phyloP scores from a whole-genome alignment of 1,140 invertebrate genomes.

The Rhopalosiphum maidis region DNA sequence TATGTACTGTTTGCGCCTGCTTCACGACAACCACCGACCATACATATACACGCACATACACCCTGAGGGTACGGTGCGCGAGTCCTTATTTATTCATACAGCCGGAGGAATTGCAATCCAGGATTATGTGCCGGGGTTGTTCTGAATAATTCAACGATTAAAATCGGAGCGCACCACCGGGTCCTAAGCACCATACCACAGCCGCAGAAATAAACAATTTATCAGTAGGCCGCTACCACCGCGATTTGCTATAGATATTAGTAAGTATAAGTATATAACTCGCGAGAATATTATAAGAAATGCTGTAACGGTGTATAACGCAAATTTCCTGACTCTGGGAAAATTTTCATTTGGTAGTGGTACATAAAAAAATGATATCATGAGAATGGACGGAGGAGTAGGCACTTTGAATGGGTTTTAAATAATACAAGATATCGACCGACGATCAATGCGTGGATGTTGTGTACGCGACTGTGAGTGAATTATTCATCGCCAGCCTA shows the following conservation, averaged over 20 bases:
- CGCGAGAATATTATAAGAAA: neutral
- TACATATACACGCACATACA: neutral
- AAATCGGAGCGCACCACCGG: constrained; percentile 41
- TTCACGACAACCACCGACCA: neutral
- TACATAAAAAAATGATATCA: neutral
- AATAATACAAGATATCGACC: constrained; percentile 28
- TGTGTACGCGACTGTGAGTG: neutral
- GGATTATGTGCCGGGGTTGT: constrained; percentile 47
- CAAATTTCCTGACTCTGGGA: neutral
- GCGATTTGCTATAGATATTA: neutral
- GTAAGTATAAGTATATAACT: neutral
- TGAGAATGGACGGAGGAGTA: fast-evolving
- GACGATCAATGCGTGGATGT: neutral
- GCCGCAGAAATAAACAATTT: constrained; percentile 49
- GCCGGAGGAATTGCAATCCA: constrained; percentile 37
- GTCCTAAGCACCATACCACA: neutral
- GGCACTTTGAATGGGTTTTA: neutral
- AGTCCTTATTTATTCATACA: constrained; percentile 55
- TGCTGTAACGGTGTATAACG: neutral
- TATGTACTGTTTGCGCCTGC: neutral
- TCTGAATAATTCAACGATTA: constrained; percentile 57
- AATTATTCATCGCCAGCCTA: neutral
- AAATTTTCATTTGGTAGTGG: neutral
- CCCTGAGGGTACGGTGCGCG: neutral
- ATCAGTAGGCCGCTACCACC: neutral